A percentile compares a stretch with the other conserved stretches of the same genome.
These are phyloP conservation scores for Troides helena DNA, from an alignment of 2,888 invertebrate genomes.

Conservation along the genomic window DNA sequence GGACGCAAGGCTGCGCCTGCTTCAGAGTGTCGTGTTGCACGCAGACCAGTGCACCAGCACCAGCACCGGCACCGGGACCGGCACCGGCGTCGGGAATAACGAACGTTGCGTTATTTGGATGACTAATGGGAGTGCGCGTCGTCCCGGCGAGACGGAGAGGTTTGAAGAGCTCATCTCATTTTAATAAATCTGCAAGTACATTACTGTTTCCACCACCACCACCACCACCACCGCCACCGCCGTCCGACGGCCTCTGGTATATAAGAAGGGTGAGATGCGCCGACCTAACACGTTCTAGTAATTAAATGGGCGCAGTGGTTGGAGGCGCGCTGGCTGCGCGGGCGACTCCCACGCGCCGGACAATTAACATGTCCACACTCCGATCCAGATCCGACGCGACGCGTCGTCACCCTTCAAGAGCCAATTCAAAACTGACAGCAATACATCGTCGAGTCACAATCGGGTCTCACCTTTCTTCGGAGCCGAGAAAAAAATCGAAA, in stretches of 20 bases:
- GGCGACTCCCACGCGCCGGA: conserved; percentile 54
- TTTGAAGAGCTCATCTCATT: too few species aligned
- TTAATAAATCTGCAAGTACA: background rate
- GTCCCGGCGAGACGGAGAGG: too few species aligned
- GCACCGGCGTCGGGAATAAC: too few species aligned
- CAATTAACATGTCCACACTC: conserved; percentile 73
- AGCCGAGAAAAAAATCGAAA: conserved; percentile 50
- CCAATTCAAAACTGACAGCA: conserved; percentile 69
- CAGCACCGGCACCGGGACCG: too few species aligned
- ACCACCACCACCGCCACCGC: background rate
- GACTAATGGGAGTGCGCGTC: too few species aligned
- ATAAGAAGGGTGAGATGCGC: conserved; percentile 2
- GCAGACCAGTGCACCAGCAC: too few species aligned
- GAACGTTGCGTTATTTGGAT: too few species aligned
- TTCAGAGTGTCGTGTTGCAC: too few species aligned
- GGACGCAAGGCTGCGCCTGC: too few species aligned
- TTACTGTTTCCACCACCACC: background rate
- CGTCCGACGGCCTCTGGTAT: background rate
- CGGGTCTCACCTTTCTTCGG: conserved; percentile 55
- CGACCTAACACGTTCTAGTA: conserved; percentile 11
- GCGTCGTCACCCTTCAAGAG: conserved; percentile 69
- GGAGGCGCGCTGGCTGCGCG: conserved; percentile 17
- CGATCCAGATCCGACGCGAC: conserved; percentile 65
- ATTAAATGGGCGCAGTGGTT: conserved; percentile 35
- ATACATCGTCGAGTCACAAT: conserved; percentile 66